Evolutionary conservation across 2,888 invertebrate genomes (phyloP).

Genomic region (Stramonita haemastoma): DNA sequence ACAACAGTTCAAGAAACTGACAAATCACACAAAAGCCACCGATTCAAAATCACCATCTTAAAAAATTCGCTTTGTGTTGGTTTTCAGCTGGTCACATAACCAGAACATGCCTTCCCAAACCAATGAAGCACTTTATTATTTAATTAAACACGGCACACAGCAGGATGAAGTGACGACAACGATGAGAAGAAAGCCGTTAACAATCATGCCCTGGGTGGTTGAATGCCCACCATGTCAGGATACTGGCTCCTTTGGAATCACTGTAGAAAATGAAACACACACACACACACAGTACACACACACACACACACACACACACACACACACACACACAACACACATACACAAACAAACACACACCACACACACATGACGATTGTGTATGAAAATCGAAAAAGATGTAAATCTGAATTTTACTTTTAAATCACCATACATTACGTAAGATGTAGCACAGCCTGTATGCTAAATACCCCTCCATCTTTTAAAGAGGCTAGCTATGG

Average conservation of each 20-base stretch:
- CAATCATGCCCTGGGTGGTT: too few species aligned
- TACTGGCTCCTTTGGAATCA: conserved; percentile 4
- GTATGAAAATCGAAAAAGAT: too few species aligned
- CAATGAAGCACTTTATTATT: too few species aligned
- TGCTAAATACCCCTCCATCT: too few species aligned
- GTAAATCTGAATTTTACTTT: too few species aligned
- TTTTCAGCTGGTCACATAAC: background rate
- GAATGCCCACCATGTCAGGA: background rate
- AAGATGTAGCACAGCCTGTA: too few species aligned
- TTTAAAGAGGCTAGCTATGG: too few species aligned
- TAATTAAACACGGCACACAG: too few species aligned
- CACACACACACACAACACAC: background rate
- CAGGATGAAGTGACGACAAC: too few species aligned
- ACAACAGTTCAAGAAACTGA: background rate
- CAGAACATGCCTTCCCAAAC: background rate
- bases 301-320: background rate
- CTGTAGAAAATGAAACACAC: background rate
- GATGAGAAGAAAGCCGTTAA: too few species aligned
- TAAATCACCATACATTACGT: too few species aligned
- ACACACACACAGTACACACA: conserved; percentile 14
- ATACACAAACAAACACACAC: background rate
- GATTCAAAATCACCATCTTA: background rate
- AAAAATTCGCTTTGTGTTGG: background rate
- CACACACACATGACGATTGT: background rate
- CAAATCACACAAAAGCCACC: background rate